Base-by-base conservation (phyloP, 2,888 invertebrate species). In the Coelinius sp. region DNA sequence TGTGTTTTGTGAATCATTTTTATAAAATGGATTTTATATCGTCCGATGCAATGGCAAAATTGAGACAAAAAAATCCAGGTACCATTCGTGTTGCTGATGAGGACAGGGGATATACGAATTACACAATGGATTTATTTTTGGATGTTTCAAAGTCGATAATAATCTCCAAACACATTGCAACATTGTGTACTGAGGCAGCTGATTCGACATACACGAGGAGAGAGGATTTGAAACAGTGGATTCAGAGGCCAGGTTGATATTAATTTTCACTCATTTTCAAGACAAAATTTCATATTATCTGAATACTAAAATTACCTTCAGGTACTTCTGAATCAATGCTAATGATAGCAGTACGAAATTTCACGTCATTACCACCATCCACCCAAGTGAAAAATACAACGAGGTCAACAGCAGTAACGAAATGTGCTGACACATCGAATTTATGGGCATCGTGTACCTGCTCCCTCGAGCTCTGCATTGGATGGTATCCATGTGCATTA, bases 401-500 rank as follows among this genome's bases (percentile, higher is more conserved):
- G 5, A 86, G 82, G 82, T 82, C 75, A 53, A 44, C 31, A 27
- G 79, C 74, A 27, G 79, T 86, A 6, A 81, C 86, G 41, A 86
- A 86, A 75, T 95, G 95, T 84, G 91, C 92, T 44, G 91, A 92
- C 65, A 92, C 93, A 65, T 91, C 92, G 73, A 92, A 92, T 80
- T 88, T 91, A 72, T 91, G 92, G 89, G 91, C 92, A 73, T 93
- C 95, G 24, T 97, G 97, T 86, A 91, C 93, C 67, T 97, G 97
- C 86, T 94, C 94, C 69, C 90, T 97, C 80, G 95, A 97, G 90
- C 92, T 94, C 75, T 97, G 97, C 87, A 93, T 97, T 67, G 96
- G 96, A 68, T 98, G 97, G 97, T 98, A 97, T 88, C 97, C 98
- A 0, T 98, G 97, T 88, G 97, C 96, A 22, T 90, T 98, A 52